phyloP scores from a whole-genome alignment of 1,140 invertebrate species.

The Venustaconcha ellipsiformis region DNA sequence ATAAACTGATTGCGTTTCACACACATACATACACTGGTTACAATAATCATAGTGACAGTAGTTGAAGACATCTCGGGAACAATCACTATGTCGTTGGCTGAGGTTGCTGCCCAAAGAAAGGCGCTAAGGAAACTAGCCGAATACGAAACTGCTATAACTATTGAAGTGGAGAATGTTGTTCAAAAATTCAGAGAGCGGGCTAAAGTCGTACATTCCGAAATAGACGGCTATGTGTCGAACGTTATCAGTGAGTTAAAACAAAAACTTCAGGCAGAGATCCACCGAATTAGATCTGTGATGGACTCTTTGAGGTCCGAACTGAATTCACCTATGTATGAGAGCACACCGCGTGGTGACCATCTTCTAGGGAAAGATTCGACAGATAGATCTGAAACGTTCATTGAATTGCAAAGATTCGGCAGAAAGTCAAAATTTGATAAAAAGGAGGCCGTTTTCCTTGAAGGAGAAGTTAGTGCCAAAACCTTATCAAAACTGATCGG shows the following conservation, averaged over 20 bases:
- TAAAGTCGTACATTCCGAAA: conserved; percentile 20
- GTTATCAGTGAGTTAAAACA: conserved; percentile 19
- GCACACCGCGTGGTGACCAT: conserved; percentile 17
- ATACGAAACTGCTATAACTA: conserved; percentile 25
- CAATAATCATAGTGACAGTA: too few species aligned
- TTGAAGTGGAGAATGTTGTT: conserved; percentile 24
- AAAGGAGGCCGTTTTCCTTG: conserved; percentile 17
- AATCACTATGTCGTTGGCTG: too few species aligned
- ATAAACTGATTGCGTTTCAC: too few species aligned
- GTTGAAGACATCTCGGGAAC: too few species aligned
- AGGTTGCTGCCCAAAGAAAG: conserved; percentile 8
- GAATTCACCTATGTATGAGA: conserved; percentile 12
- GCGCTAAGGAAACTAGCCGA: conserved; percentile 9
- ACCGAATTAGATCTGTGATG: neutral
- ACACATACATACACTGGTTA: too few species aligned
- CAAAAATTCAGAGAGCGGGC: conserved; percentile 23
- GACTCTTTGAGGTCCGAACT: conserved; percentile 14
- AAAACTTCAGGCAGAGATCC: conserved; percentile 21
- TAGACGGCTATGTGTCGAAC: conserved; percentile 19
- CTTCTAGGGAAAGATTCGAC: neutral
- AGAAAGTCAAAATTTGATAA: conserved; percentile 8
- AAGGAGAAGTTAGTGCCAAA: conserved; percentile 21
- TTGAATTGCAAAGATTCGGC: neutral
- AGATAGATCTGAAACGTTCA: conserved; percentile 1
- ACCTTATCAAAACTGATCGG: conserved; percentile 16